These are phyloP conservation scores for Microtus ochrogaster DNA, from an alignment of 2,113 vertebrate genomes.

Conservation along the genomic window DNA sequence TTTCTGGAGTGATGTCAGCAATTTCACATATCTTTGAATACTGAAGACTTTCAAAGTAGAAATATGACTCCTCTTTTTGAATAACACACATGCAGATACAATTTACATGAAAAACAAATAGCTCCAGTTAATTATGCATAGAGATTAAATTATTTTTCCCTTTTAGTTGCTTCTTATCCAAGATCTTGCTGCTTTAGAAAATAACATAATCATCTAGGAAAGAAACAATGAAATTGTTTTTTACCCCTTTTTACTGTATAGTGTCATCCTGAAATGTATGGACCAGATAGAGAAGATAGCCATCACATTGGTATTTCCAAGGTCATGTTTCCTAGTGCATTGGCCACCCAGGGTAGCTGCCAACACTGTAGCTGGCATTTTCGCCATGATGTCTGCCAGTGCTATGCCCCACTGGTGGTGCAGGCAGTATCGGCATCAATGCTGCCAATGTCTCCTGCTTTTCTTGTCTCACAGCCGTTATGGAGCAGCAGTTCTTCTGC, in stretches of 20 bases:
- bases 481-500: not conserved
- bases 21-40: not conserved
- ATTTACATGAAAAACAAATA: not conserved
- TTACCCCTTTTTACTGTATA: not conserved
- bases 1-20: not conserved
- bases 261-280: not conserved
- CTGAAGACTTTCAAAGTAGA: not conserved
- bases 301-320: not conserved
- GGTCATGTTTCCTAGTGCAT: not conserved
- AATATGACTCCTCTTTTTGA: not conserved
- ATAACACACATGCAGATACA: not conserved
- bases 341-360: not conserved
- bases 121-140: not conserved
- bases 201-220: not conserved
- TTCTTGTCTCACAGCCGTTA: not conserved
- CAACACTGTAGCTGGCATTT: constrained; percentile 27
- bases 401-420: not conserved
- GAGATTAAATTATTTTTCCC: not conserved
- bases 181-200: not conserved
- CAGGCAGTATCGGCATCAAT: not conserved
- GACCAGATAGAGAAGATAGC: not conserved
- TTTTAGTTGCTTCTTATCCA: constrained; percentile 5
- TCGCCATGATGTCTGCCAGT: not conserved
- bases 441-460: not conserved
- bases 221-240: not conserved